Conservation (phyloP, 2,888 invertebrate genomes). For the Melipona beecheii region DNA sequence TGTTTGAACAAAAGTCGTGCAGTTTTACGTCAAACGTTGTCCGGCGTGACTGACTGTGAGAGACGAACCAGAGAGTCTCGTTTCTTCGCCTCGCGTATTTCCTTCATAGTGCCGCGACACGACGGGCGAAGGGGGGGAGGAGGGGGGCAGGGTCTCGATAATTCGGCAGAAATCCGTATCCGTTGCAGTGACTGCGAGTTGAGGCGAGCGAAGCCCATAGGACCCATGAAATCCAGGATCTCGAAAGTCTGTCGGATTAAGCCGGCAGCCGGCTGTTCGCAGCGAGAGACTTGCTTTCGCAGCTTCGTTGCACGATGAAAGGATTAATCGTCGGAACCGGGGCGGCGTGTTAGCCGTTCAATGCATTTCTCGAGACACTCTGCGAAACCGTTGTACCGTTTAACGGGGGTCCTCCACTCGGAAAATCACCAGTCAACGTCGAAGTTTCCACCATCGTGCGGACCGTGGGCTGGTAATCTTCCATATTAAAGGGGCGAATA, state of each 20-base stretch:
- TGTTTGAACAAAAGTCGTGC: too few relatives aligned
- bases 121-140: too few relatives aligned
- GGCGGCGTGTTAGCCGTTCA: slow-evolving; percentile 66
- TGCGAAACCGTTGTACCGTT: slow-evolving; percentile 28
- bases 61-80: not conserved
- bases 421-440: slow-evolving; percentile 20
- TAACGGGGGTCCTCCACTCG: slow-evolving; percentile 28
- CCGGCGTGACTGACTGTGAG: too few relatives aligned
- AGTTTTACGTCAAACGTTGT: too few relatives aligned
- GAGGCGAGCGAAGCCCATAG: slow-evolving; percentile 19
- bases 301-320: slow-evolving; percentile 53
- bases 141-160: slow-evolving; percentile 1
- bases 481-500: not conserved
- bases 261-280: slow-evolving; percentile 69
- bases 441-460: not conserved
- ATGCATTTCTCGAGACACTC: slow-evolving; percentile 50
- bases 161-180: slow-evolving; percentile 32
- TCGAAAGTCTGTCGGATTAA: slow-evolving; percentile 68
- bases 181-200: not conserved
- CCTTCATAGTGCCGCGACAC: not conserved
- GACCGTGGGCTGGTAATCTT: not conserved
- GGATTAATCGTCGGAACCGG: slow-evolving; percentile 73
- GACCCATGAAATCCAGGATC: slow-evolving; percentile 58
- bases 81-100: not conserved
- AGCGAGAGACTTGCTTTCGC: slow-evolving; percentile 57